A percentile compares a stretch with the other conserved stretches of the same genome.
Evolutionary conservation across 2,113 vertebrate species (phyloP).

Genomic region (Lipotes vexillifer): DNA sequence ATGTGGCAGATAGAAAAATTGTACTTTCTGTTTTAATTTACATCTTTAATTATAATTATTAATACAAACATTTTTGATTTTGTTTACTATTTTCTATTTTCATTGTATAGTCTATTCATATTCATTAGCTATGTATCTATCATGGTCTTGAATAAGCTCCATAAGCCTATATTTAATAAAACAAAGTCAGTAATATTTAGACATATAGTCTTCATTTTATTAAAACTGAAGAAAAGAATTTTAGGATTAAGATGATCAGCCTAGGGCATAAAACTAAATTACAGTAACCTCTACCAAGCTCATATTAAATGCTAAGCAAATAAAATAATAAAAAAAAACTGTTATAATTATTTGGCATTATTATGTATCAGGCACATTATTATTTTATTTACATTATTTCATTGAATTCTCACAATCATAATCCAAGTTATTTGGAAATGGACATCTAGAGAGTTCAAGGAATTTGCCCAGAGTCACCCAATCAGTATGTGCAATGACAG

Average conservation of each 20-base stretch:
- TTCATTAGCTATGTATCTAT: neutral
- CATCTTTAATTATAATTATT: neutral
- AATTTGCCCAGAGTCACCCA: neutral
- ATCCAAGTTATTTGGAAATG: neutral
- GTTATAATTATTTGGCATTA: neutral
- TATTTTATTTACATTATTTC: neutral
- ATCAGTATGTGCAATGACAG: neutral
- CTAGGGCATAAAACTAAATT: neutral
- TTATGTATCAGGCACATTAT: neutral
- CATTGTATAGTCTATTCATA: neutral
- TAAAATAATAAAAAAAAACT: neutral
- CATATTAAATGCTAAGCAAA: neutral
- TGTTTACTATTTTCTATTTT: neutral
- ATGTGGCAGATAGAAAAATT: neutral
- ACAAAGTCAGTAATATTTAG: neutral
- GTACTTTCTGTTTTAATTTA: neutral
- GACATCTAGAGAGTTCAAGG: neutral
- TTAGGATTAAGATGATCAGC: neutral
- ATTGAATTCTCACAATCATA: neutral
- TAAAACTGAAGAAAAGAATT: constrained; percentile 34
- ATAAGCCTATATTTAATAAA: neutral
- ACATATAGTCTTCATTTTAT: neutral
- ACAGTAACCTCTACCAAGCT: neutral
- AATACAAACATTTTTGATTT: neutral
- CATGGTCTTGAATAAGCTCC: neutral